Percentiles rank a stretch among this genome's conserved stretches.
Evolutionary conservation across 2,113 vertebrate genomes (phyloP).

Genomic region (Guaruba guarouba): DNA sequence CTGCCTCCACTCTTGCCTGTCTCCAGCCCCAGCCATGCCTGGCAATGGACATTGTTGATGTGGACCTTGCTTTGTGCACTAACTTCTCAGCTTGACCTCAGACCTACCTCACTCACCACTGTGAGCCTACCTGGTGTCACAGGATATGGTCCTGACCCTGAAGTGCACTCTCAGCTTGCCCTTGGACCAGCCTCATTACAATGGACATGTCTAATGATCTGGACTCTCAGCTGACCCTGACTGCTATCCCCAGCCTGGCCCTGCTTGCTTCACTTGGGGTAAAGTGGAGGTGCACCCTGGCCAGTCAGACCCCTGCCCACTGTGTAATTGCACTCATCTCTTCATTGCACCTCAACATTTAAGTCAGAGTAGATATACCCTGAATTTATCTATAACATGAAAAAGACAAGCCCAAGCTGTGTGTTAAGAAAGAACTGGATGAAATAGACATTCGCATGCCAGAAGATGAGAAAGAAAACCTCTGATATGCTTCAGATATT

Average conservation of each 20-base stretch:
- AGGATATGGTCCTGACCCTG: not conserved
- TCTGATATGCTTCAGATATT: not conserved
- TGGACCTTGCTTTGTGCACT: not conserved
- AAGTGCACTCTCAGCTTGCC: not conserved
- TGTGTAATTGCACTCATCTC: accelerated
- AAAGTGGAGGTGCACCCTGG: not conserved
- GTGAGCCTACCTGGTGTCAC: not conserved
- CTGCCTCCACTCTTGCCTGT: not conserved
- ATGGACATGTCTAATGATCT: accelerated
- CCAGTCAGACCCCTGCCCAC: not conserved
- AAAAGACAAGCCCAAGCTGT: not conserved
- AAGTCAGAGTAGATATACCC: not conserved
- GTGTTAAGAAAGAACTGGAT: not conserved
- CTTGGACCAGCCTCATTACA: not conserved
- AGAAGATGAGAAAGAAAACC: not conserved
- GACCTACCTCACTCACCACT: not conserved
- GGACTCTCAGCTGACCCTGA: not conserved
- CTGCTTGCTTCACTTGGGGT: not conserved
- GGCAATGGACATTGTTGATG: not conserved
- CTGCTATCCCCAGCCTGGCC: accelerated
- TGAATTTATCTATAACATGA: not conserved
- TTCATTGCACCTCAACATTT: not conserved
- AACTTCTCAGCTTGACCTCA: not conserved
- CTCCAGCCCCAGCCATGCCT: not conserved
- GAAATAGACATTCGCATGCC: accelerated